phyloP scores from a whole-genome alignment of 2,113 vertebrate species.

The Trichechus manatus region DNA sequence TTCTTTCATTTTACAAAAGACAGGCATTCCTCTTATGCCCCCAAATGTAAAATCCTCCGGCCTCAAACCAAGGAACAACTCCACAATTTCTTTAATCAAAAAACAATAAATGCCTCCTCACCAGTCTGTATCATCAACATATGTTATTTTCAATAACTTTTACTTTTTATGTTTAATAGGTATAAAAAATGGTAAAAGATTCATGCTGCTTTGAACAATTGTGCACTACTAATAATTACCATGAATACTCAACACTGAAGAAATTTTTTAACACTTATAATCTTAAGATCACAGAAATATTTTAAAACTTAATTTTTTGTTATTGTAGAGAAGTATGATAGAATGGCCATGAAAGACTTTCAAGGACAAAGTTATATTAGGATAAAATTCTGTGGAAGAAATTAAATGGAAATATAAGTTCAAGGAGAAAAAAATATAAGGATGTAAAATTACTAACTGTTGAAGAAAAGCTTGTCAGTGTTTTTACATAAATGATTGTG shows the following conservation, averaged over 20 bases:
- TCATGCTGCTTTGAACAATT: background rate
- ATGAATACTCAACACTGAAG: background rate
- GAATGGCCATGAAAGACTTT: background rate
- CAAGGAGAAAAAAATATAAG: background rate
- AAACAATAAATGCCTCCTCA: background rate
- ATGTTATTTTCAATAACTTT: background rate
- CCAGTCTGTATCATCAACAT: background rate
- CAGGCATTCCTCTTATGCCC: background rate
- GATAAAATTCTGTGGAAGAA: no score
- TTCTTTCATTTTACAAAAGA: background rate
- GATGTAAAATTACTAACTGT: constrained; percentile 4
- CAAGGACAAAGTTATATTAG: background rate
- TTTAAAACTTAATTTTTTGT: background rate
- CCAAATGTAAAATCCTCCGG: background rate
- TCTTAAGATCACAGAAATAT: no score
- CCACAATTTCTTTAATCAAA: background rate
- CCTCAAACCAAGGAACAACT: background rate
- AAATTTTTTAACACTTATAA: background rate
- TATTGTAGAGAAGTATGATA: background rate
- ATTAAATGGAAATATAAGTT: no score
- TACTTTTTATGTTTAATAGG: background rate
- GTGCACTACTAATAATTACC: background rate
- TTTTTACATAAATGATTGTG: background rate
- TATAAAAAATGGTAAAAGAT: background rate
- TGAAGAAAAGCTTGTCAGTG: background rate